These are phyloP conservation scores for Mamestra configurata DNA, from an alignment of 1,140 invertebrate genomes.

Conservation along the genomic window DNA sequence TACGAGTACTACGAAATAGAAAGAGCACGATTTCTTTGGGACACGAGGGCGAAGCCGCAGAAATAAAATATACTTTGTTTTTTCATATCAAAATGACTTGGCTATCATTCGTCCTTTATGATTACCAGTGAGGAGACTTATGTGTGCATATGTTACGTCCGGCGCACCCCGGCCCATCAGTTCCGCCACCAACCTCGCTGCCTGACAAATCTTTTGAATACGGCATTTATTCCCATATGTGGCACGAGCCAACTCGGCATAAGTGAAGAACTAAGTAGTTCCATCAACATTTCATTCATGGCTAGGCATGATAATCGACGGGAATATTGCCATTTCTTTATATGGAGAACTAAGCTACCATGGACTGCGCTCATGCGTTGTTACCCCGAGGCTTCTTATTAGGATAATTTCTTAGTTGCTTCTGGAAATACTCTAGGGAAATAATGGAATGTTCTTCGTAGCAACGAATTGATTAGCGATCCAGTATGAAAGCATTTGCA, in stretches of 20 bases:
- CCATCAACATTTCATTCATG: not conserved
- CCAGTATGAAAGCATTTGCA: not conserved
- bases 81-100: not conserved
- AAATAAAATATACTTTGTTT: no score
- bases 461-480: slow-evolving; percentile 2
- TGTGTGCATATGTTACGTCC: not conserved
- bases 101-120: not conserved
- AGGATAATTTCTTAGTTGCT: not conserved
- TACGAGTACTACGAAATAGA: no score
- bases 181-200: not conserved
- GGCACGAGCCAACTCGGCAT: not conserved
- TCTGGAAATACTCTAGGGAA: slow-evolving; percentile 15
- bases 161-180: not conserved
- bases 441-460: not conserved
- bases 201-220: not conserved
- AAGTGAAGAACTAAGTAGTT: not conserved
- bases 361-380: not conserved
- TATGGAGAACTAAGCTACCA: not conserved
- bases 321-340: not conserved
- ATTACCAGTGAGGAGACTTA: not conserved
- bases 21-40: no score
- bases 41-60: no score
- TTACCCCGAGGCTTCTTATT: not conserved
- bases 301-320: not conserved
- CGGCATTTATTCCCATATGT: not conserved